Conservation (phyloP, 2,888 invertebrate species). For the Tyria jacobaeae region DNA sequence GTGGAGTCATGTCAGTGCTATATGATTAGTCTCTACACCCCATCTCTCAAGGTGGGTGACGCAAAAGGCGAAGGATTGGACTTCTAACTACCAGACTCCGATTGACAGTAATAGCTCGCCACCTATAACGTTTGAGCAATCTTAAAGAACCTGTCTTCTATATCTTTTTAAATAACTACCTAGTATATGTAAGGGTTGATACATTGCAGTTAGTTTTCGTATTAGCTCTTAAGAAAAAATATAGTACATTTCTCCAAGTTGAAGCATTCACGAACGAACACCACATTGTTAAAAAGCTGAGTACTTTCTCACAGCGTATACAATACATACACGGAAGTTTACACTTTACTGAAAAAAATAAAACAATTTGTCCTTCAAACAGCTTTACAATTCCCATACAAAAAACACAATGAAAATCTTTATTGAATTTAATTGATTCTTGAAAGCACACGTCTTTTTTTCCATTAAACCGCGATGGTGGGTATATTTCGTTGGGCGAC, state of each 20-base stretch:
- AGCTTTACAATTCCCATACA: constrained; percentile 22
- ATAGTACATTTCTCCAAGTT: neutral
- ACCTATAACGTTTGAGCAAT: no score
- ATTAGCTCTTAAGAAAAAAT: neutral
- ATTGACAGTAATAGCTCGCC: no score
- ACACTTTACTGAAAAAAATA: constrained; percentile 17
- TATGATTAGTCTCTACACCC: no score
- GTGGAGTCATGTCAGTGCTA: no score
- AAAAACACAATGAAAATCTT: constrained; percentile 34
- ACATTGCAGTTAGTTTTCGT: no score
- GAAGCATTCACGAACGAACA: neutral
- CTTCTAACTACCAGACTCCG: no score
- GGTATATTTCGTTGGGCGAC: constrained; percentile 55
- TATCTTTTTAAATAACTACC: no score
- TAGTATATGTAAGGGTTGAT: no score
- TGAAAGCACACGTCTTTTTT: constrained; percentile 40
- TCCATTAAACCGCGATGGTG: constrained; percentile 50
- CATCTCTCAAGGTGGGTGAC: no score
- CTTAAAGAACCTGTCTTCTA: no score
- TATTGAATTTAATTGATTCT: constrained; percentile 53
- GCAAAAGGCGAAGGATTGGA: no score
- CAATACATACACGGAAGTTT: constrained; percentile 22
- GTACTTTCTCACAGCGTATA: constrained; percentile 17
- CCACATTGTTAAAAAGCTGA: constrained; percentile 5
- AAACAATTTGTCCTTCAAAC: constrained; percentile 19